Evolutionary conservation across 2,888 invertebrate species (phyloP).

Genomic region (Timema podura): DNA sequence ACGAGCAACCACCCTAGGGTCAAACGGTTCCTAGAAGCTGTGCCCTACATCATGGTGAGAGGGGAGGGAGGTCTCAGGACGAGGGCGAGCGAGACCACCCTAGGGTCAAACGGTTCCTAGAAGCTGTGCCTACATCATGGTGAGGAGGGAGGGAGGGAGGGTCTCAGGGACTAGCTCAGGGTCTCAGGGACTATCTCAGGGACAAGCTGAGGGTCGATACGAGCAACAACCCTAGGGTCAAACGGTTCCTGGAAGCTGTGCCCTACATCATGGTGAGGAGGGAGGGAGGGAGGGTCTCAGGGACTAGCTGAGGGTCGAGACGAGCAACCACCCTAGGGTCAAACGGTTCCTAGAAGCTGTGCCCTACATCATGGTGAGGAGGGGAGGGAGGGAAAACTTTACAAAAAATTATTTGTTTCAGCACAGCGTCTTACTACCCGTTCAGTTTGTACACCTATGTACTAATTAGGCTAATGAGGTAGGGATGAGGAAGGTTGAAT

Average conservation of each 20-base stretch:
- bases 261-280: constrained; percentile 81
- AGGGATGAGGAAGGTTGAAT: no score
- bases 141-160: constrained; percentile 57
- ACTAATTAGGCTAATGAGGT: no score
- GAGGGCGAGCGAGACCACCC: constrained; percentile 78
- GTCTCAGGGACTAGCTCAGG: no score
- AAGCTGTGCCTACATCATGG: constrained; percentile 92
- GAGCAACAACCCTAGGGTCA: constrained; percentile 77
- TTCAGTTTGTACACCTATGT: no score
- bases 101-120: constrained; percentile 77
- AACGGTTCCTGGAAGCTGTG: constrained; percentile 85
- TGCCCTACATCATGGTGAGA: constrained; percentile 79
- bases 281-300: constrained; percentile 85
- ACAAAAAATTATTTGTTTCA: no score
- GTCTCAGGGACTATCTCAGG: no score
- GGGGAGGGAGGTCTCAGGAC: constrained; percentile 86
- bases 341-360: constrained; percentile 86
- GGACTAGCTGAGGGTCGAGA: constrained; percentile 72
- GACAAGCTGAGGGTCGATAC: constrained; percentile 76
- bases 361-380: constrained; percentile 83
- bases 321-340: constrained; percentile 77
- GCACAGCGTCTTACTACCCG: no score
- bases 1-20: no score
- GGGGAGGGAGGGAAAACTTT: no score
- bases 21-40: no score